Conservation (phyloP, 2,113 vertebrate species). For the Bettongia penicillata region DNA sequence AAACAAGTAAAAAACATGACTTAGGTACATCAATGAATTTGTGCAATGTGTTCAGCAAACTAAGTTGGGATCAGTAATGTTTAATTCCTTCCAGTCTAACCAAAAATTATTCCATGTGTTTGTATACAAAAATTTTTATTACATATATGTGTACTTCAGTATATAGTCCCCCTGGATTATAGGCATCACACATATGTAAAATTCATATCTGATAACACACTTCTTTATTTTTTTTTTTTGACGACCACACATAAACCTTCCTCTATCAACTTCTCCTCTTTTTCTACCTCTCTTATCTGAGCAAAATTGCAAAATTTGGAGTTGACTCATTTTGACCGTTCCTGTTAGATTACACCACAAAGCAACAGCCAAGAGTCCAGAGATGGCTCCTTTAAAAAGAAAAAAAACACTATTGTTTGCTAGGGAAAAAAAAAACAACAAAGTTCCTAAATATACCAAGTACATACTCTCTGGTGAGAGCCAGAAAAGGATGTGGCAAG, state of each 20-base stretch:
- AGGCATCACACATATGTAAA: slow-evolving; percentile 8
- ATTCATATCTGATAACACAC: not conserved
- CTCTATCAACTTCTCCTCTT: slow-evolving; percentile 22
- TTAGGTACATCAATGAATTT: not conserved
- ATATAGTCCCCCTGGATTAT: not conserved
- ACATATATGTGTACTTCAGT: not conserved
- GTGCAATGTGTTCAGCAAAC: not conserved
- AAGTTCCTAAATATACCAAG: not conserved
- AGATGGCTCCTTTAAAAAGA: not conserved
- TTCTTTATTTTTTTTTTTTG: not conserved
- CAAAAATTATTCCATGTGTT: not conserved
- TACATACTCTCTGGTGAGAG: not conserved
- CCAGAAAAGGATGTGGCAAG: not conserved
- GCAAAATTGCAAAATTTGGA: slow-evolving; percentile 1
- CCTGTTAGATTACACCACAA: slow-evolving; percentile 32
- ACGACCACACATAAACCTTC: not conserved
- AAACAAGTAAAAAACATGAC: not conserved
- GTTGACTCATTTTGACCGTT: slow-evolving; percentile 57
- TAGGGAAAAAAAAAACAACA: not conserved
- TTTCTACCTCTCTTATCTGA: slow-evolving; percentile 55
- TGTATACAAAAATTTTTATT: not conserved
- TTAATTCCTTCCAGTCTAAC: not conserved
- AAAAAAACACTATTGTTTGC: not conserved
- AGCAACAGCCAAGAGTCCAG: not conserved
- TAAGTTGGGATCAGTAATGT: not conserved